A percentile compares a stretch with the other conserved stretches of the same genome.
Evolutionary conservation across 1,140 invertebrate species (phyloP).

Genomic region (Lamellibrachia luymesi): DNA sequence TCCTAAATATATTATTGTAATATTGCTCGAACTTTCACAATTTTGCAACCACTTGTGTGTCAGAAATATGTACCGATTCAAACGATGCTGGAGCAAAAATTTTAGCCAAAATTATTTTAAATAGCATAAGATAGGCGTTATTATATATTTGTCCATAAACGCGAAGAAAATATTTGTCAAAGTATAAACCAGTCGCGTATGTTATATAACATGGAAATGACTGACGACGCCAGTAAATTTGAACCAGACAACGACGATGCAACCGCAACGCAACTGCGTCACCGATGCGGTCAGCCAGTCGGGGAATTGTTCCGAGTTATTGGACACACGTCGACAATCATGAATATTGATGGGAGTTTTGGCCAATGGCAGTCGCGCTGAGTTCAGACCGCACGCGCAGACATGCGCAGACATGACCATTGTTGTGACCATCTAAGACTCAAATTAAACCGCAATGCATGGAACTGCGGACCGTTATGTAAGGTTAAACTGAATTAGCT

Average conservation of each 20-base stretch:
- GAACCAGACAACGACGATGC: neutral
- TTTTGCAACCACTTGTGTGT: neutral
- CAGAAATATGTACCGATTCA: neutral
- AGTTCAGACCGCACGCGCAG: neutral
- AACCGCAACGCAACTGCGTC: neutral
- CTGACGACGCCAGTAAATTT: neutral
- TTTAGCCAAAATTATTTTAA: no score
- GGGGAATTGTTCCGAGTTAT: neutral
- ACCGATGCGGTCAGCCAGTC: neutral
- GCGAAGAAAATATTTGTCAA: neutral
- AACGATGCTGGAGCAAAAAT: neutral
- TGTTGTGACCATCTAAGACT: neutral
- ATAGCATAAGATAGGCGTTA: neutral
- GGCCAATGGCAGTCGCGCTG: neutral
- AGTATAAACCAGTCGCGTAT: neutral
- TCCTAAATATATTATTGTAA: neutral
- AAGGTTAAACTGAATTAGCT: neutral
- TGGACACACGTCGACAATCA: neutral
- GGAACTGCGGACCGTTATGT: neutral
- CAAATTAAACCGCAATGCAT: neutral
- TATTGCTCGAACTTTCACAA: neutral
- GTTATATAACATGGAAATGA: neutral
- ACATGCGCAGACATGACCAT: neutral
- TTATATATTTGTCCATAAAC: neutral
- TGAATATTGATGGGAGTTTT: neutral